A percentile compares a stretch with the other conserved stretches of the same genome.
Evolutionary conservation across 2,888 invertebrate species (phyloP).

Genomic region (Macrophya alboannulata): DNA sequence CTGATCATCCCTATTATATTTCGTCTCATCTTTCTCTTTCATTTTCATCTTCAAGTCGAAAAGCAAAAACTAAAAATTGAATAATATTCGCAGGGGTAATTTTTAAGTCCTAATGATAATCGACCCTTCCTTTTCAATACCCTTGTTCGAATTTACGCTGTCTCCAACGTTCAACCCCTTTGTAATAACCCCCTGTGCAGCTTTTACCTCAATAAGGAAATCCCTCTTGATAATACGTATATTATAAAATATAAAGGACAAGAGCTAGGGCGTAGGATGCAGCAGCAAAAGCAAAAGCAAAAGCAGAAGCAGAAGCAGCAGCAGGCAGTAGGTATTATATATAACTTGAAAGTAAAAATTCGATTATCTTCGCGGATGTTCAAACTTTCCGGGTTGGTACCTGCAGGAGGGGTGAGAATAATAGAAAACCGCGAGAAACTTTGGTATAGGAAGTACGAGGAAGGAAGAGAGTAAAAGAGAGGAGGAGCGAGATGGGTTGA

Average conservation of each 20-base stretch:
- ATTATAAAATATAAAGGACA: neutral
- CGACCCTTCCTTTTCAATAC: neutral
- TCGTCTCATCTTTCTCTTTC: neutral
- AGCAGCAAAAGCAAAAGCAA: neutral
- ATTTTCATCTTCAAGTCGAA: neutral
- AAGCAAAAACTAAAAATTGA: neutral
- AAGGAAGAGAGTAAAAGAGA: neutral
- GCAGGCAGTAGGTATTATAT: constrained; percentile 35
- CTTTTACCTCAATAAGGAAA: neutral
- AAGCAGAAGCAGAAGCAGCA: neutral
- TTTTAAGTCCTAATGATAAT: neutral
- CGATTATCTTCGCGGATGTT: constrained; percentile 49
- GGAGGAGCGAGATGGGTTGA: neutral
- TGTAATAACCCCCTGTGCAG: neutral
- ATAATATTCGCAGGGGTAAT: neutral
- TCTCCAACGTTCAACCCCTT: neutral
- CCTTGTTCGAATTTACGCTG: neutral
- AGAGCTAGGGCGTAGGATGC: neutral
- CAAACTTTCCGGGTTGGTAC: constrained; percentile 35
- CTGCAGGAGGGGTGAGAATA: constrained; percentile 23
- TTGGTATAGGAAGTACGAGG: neutral
- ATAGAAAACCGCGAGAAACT: constrained; percentile 54
- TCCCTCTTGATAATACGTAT: no score
- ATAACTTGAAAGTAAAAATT: constrained; percentile 49
- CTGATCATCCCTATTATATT: neutral